Conservation (phyloP, 2,113 vertebrate genomes). For the Clinocottus analis region DNA sequence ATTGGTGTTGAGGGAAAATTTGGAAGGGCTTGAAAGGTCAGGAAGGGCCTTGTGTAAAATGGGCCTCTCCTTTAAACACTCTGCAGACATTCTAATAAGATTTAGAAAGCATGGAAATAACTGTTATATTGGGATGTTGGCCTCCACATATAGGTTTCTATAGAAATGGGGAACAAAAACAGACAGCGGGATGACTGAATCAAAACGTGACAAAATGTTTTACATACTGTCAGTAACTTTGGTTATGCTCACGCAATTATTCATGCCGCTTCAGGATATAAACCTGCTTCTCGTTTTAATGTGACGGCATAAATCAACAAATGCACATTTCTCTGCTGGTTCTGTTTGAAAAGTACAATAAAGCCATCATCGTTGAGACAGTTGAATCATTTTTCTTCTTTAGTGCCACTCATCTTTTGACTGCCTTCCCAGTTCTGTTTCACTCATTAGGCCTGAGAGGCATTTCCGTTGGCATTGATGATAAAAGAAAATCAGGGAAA, state of each 20-base stretch:
- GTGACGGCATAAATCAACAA: conserved; percentile 26
- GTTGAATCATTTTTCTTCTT: conserved; percentile 43
- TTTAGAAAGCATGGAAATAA: conserved; percentile 16
- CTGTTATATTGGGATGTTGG: conserved; percentile 37
- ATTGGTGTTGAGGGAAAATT: conserved; percentile 51
- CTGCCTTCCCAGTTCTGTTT: conserved; percentile 38
- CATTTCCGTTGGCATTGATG: conserved; percentile 24
- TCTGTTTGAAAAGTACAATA: conserved; percentile 38
- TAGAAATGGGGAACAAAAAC: conserved; percentile 47
- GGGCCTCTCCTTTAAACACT: conserved; percentile 15
- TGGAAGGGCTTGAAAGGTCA: conserved; percentile 57
- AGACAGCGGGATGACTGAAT: conserved; percentile 7
- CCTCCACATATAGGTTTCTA: conserved; percentile 46
- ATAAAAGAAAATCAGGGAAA: conserved; percentile 42
- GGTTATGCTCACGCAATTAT: not conserved
- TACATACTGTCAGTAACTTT: conserved; percentile 5
- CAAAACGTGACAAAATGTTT: conserved; percentile 35
- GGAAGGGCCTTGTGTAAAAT: conserved; percentile 21
- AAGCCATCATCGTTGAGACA: conserved; percentile 15
- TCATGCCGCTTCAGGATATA: conserved; percentile 11
- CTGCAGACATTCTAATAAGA: conserved; percentile 34
- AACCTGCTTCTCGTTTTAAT: conserved; percentile 9
- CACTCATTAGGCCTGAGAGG: conserved; percentile 49
- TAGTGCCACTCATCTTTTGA: conserved; percentile 51
- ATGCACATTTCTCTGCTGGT: not conserved